Evolutionary conservation across 2,888 invertebrate genomes (phyloP).

Genomic region (Dolomedes plantarius): DNA sequence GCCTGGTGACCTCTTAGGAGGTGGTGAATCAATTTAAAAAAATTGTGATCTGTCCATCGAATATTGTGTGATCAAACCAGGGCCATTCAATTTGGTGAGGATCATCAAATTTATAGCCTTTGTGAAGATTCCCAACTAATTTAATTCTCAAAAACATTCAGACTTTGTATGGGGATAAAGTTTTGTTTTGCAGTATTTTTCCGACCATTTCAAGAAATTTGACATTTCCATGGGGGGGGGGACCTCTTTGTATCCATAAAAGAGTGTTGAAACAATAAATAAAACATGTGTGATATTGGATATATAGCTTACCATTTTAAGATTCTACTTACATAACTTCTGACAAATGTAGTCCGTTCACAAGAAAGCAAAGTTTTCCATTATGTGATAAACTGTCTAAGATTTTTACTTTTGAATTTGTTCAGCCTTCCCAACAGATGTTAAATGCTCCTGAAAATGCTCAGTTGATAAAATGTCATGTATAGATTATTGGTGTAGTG

Average conservation of each 20-base stretch:
- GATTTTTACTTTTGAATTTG: constrained; percentile 50
- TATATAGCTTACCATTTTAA: constrained; percentile 67
- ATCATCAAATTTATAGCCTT: not conserved
- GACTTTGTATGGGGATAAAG: constrained; percentile 17
- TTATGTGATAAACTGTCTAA: constrained; percentile 67
- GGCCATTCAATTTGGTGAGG: constrained; percentile 18
- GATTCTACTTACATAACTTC: constrained; percentile 61
- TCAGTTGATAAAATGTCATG: constrained; percentile 56
- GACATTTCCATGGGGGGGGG: constrained; percentile 16
- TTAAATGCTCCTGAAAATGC: constrained; percentile 69
- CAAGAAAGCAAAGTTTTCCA: constrained; percentile 67
- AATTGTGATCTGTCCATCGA: constrained; percentile 63
- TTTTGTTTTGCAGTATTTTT: constrained; percentile 67
- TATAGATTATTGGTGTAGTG: constrained; percentile 59
- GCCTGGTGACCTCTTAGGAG: constrained; percentile 90
- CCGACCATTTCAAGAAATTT: constrained; percentile 57
- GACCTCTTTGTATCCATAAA: constrained; percentile 42
- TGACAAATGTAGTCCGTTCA: constrained; percentile 67
- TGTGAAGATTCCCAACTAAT: constrained; percentile 40
- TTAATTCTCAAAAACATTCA: constrained; percentile 41
- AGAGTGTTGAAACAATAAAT: constrained; percentile 28
- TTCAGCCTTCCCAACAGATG: constrained; percentile 57
- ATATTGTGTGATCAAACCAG: constrained; percentile 47
- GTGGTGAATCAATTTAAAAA: constrained; percentile 77
- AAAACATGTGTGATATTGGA: constrained; percentile 69